Evolutionary conservation across 2,888 invertebrate species (phyloP).

Genomic region (Resseliella maxima): DNA sequence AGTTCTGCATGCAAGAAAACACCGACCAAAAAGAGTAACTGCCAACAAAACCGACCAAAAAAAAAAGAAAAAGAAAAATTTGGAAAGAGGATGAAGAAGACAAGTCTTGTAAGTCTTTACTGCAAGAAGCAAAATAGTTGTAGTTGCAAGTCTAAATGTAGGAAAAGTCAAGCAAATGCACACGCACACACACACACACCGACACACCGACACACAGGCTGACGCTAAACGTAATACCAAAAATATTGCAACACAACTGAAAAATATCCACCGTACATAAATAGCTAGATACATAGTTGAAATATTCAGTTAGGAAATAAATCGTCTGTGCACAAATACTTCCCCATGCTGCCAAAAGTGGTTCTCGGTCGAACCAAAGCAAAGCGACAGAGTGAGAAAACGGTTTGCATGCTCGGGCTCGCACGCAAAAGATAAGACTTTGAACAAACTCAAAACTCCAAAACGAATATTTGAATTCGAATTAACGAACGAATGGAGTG

Average conservation of each 20-base stretch:
- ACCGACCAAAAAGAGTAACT: neutral
- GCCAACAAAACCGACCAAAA: too few species aligned
- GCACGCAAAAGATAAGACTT: constrained; percentile 46
- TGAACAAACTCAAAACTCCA: neutral
- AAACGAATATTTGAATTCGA: constrained; percentile 24
- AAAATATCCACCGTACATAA: neutral
- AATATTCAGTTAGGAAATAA: constrained; percentile 37
- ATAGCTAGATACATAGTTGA: constrained; percentile 25
- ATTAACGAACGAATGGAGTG: constrained; percentile 54
- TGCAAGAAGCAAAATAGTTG: neutral
- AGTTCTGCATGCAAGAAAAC: neutral
- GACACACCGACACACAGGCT: neutral
- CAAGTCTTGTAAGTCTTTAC: too few species aligned
- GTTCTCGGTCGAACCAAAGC: neutral
- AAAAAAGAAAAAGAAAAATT: neutral
- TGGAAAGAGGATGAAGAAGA: neutral
- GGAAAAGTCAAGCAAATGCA: neutral
- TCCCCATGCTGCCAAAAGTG: neutral
- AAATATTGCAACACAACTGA: neutral
- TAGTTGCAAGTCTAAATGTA: neutral
- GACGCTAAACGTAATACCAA: neutral
- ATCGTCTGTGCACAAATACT: constrained; percentile 49
- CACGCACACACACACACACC: neutral
- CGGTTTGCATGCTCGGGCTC: neutral
- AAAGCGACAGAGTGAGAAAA: constrained; percentile 10